Conservation (phyloP, 2,113 vertebrate species). For the Oryzias javanicus region DNA sequence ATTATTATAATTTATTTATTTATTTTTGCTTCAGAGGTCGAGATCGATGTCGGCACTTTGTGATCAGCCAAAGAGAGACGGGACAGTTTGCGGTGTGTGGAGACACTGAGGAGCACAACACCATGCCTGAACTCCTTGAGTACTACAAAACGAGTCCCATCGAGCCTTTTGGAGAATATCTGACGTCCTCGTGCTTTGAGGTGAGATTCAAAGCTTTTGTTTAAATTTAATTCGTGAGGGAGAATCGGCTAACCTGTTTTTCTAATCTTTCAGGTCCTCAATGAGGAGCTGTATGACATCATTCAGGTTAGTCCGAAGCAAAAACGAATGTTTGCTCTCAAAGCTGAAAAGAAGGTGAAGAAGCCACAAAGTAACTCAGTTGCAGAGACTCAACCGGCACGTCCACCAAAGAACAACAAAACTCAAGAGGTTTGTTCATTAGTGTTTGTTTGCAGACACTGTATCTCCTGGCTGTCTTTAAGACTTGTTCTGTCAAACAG, state of each 20-base stretch:
- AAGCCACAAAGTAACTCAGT: constrained; percentile 19
- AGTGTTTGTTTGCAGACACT: neutral
- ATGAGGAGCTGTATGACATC: constrained; percentile 72
- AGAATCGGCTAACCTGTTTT: neutral
- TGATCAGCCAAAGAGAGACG: constrained; percentile 78
- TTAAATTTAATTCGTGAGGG: neutral
- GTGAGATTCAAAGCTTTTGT: constrained; percentile 54
- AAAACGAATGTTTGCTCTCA: constrained; percentile 31
- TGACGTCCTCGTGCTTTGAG: constrained; percentile 76
- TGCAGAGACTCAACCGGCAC: constrained; percentile 32
- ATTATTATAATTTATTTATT: neutral
- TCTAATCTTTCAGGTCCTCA: constrained; percentile 52
- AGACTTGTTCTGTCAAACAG: constrained; percentile 26
- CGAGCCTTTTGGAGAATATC: constrained; percentile 83
- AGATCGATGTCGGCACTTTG: constrained; percentile 85
- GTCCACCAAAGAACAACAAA: constrained; percentile 50
- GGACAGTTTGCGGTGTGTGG: constrained; percentile 80
- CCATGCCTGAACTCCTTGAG: constrained; percentile 74
- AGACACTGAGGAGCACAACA: constrained; percentile 69
- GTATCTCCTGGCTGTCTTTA: constrained; percentile 5
- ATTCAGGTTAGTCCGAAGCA: constrained; percentile 59
- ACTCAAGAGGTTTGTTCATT: constrained; percentile 28
- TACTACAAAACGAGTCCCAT: constrained; percentile 78
- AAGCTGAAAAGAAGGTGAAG: constrained; percentile 33
- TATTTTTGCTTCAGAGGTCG: constrained; percentile 74